These are phyloP conservation scores for Lepus oiostolus DNA, from an alignment of 2,797 vertebrate species.

Conservation along the genomic window DNA sequence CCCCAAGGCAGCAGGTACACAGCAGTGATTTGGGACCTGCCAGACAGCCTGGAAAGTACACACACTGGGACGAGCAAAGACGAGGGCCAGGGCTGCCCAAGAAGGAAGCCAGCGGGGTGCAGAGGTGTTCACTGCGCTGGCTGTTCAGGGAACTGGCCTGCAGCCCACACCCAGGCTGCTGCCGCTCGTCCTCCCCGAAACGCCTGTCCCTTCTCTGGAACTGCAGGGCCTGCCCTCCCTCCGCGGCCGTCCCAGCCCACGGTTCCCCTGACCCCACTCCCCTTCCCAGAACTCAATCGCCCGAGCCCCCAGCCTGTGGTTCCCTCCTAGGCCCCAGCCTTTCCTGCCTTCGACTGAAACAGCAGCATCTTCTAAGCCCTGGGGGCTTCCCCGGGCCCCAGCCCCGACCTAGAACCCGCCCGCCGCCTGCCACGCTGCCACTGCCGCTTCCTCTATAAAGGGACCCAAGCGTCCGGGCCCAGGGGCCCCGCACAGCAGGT, in stretches of 20 bases:
- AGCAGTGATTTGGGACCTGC: not conserved
- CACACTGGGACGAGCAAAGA: not conserved
- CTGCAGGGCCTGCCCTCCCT: constrained; percentile 62
- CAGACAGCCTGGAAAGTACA: not conserved
- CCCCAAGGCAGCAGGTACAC: not conserved
- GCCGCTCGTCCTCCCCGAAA: constrained; percentile 70
- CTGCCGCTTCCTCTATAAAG: constrained; percentile 86
- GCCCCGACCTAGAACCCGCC: constrained; percentile 83
- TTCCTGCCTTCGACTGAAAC: constrained; percentile 84
- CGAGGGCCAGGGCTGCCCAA: not conserved
- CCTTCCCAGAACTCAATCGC: constrained; percentile 82
- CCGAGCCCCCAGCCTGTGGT: constrained; percentile 72
- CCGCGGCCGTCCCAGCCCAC: constrained; percentile 44
- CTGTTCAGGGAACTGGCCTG: constrained; percentile 66
- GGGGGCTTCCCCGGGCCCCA: constrained; percentile 85
- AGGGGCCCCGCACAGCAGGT: constrained; percentile 78
- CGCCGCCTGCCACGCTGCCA: constrained; percentile 78
- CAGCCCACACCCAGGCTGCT: constrained; percentile 29
- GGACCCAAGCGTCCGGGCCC: constrained; percentile 68
- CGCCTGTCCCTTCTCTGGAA: constrained; percentile 71
- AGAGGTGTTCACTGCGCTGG: not conserved
- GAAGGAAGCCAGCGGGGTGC: constrained; percentile 28
- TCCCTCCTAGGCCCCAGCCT: constrained; percentile 82
- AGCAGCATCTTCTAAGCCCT: constrained; percentile 81
- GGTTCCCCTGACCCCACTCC: constrained; percentile 62